Conservation (phyloP, 1,140 invertebrate genomes). For the Drosophila nannoptera region DNA sequence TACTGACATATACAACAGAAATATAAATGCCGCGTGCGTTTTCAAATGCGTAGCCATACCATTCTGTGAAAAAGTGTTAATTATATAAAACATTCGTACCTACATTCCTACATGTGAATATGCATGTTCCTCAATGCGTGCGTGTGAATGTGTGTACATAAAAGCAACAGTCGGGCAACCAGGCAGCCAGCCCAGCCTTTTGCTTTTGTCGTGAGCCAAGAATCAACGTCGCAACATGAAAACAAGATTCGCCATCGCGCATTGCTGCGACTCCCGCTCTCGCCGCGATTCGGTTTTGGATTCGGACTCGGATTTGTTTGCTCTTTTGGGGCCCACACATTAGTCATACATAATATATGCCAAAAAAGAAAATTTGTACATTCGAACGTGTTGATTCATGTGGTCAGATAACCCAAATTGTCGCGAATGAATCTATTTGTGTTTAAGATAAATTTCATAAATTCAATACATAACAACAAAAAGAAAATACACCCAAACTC, state of each 20-base stretch:
- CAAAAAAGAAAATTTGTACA: neutral
- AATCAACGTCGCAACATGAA: constrained; percentile 54
- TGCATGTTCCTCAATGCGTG: constrained; percentile 2
- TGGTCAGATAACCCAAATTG: too few relatives aligned
- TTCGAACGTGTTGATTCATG: too few relatives aligned
- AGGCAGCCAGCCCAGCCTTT: constrained; percentile 25
- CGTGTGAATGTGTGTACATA: constrained; percentile 14
- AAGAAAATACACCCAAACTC: neutral
- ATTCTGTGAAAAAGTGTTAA: constrained; percentile 62
- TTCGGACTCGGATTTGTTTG: constrained; percentile 7
- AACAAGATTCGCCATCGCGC: constrained; percentile 49
- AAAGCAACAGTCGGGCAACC: constrained; percentile 31
- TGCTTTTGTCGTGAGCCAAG: constrained; percentile 47
- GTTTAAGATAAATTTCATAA: too few relatives aligned
- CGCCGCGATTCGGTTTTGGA: neutral
- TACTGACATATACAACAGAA: constrained; percentile 32
- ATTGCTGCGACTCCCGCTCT: constrained; percentile 16
- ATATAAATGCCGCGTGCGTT: constrained; percentile 47
- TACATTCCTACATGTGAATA: constrained; percentile 11
- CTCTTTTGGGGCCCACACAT: constrained; percentile 40
- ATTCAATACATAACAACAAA: neutral
- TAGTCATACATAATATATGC: constrained; percentile 52
- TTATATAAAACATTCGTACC: constrained; percentile 61
- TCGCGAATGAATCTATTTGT: too few relatives aligned
- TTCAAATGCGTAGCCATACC: constrained; percentile 9